Conservation (phyloP, 2,797 vertebrate genomes). For the Brachymystax lenok region DNA sequence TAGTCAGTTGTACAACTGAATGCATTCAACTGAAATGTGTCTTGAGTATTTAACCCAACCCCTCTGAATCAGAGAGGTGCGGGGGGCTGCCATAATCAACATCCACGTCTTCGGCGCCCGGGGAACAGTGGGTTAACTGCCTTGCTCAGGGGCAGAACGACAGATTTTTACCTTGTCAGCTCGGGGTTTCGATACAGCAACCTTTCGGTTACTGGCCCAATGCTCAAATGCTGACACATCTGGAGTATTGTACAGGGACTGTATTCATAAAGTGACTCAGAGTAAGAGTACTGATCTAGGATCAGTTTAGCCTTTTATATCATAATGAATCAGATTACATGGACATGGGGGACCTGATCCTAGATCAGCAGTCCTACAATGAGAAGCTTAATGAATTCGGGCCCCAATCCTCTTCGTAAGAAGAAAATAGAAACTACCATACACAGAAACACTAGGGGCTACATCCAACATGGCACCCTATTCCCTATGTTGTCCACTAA, state of each 20-base stretch:
- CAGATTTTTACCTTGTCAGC: no score
- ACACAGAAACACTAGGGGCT: conserved; percentile 71
- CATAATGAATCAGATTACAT: no score
- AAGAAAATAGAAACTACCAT: conserved; percentile 65
- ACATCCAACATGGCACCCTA: neutral
- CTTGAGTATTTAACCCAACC: no score
- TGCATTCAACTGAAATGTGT: no score
- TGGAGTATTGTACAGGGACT: conserved; percentile 65
- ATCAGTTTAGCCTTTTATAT: neutral
- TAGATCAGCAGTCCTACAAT: neutral
- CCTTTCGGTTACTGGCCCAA: no score
- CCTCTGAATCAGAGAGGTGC: no score
- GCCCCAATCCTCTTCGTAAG: conserved; percentile 67
- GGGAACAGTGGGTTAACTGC: no score
- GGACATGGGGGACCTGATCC: neutral
- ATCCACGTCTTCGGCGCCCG: no score
- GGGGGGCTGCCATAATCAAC: no score
- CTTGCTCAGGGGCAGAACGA: no score
- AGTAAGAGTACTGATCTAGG: neutral
- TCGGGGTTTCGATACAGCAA: no score
- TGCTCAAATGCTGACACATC: conserved; percentile 73
- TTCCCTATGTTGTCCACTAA: neutral
- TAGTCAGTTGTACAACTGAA: no score
- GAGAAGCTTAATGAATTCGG: neutral
- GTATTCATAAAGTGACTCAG: neutral